Percentiles rank a stretch among this genome's conserved stretches.
These are phyloP conservation scores for Neopelma chrysocephalum DNA, from an alignment of 2,797 vertebrate species.

Conservation along the genomic window DNA sequence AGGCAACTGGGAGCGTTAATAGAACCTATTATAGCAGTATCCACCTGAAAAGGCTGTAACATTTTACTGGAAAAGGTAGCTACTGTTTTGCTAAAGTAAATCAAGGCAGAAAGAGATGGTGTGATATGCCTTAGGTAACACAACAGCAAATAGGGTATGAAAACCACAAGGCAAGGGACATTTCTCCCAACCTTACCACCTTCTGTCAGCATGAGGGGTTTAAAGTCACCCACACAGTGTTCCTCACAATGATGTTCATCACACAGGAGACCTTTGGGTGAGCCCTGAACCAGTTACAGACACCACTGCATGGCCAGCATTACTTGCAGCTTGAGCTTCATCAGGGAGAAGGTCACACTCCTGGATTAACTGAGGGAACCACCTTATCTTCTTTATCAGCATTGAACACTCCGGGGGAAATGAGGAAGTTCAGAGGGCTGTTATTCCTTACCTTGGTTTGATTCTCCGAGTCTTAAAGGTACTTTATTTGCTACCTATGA, in stretches of 20 bases:
- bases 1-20: not conserved
- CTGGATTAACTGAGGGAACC: not conserved
- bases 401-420: not conserved
- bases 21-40: not conserved
- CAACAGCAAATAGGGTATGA: not conserved
- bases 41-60: not conserved
- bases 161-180: not conserved
- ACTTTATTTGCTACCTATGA: not conserved
- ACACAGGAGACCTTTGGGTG: not conserved
- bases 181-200: rapidly evolving
- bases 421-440: not conserved
- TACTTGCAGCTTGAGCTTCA: not conserved
- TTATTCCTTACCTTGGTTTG: not conserved
- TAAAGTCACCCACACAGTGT: not conserved
- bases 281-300: not conserved
- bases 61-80: not conserved
- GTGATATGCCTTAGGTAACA: not conserved
- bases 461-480: not conserved
- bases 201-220: not conserved
- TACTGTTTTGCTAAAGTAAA: not conserved
- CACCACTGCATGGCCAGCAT: not conserved
- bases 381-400: not conserved
- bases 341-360: not conserved
- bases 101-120: not conserved
- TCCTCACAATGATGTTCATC: not conserved